These are phyloP conservation scores for Drosophila mauritiana DNA, from an alignment of 1,140 invertebrate species.

Conservation along the genomic window DNA sequence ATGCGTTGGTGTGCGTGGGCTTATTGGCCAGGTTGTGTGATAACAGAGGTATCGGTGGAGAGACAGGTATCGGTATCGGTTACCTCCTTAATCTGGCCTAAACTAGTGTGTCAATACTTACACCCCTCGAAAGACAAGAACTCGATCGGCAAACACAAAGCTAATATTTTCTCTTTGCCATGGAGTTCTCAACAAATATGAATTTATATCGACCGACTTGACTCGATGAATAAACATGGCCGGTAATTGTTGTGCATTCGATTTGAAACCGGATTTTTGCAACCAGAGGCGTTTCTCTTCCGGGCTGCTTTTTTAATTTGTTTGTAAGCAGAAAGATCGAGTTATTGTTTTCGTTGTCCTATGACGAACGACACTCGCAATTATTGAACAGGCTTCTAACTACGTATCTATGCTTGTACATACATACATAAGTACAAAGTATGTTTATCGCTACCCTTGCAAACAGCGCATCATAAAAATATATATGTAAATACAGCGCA, in stretches of 20 bases:
- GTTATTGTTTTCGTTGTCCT: slow-evolving; percentile 19
- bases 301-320: slow-evolving; percentile 26
- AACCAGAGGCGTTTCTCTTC: slow-evolving; percentile 35
- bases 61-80: slow-evolving; percentile 18
- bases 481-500: neutral
- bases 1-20: slow-evolving; percentile 24
- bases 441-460: no score
- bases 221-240: slow-evolving; percentile 26
- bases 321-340: slow-evolving; percentile 13
- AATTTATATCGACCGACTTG: neutral
- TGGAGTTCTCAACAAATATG: slow-evolving; percentile 1
- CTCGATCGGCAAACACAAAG: slow-evolving; percentile 9
- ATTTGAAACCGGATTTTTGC: slow-evolving; percentile 44
- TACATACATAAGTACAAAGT: no score
- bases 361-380: neutral
- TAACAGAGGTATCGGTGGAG: slow-evolving; percentile 34
- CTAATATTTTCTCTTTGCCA: slow-evolving; percentile 9
- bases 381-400: neutral
- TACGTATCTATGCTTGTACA: neutral
- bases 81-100: slow-evolving; percentile 10
- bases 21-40: slow-evolving; percentile 37
- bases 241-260: slow-evolving; percentile 20
- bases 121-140: slow-evolving; percentile 10
- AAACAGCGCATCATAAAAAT: slow-evolving; percentile 1
- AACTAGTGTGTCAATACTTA: slow-evolving; percentile 19